Conservation (phyloP, 2,888 invertebrate species). For the Smittia sp. region DNA sequence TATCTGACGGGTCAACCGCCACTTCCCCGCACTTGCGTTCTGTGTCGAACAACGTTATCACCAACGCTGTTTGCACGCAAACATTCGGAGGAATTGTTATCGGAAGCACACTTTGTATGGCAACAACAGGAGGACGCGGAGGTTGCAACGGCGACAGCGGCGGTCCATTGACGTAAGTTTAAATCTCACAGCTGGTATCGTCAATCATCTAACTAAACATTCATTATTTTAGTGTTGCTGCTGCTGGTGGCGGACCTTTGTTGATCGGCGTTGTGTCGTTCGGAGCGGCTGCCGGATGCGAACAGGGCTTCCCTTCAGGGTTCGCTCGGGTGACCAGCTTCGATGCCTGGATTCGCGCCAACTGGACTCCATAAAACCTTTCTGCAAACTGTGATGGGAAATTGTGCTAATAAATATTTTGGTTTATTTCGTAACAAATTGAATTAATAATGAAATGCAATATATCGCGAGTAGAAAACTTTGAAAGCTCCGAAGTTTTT, state of each 20-base stretch:
- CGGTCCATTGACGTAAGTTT: slow-evolving; percentile 44
- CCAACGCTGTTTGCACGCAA: slow-evolving; percentile 47
- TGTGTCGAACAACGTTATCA: slow-evolving; percentile 48
- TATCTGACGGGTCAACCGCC: slow-evolving; percentile 44
- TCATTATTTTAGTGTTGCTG: too few species aligned
- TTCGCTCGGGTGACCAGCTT: slow-evolving; percentile 51
- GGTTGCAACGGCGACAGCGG: slow-evolving; percentile 50
- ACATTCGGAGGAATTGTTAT: slow-evolving; percentile 46
- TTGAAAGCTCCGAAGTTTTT: too few species aligned
- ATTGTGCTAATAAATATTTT: too few species aligned
- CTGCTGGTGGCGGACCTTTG: slow-evolving; percentile 40
- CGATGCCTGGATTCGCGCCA: slow-evolving; percentile 48
- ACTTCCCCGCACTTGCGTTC: slow-evolving; percentile 46
- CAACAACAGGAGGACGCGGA: slow-evolving; percentile 46
- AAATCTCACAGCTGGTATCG: too few species aligned
- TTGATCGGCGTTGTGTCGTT: slow-evolving; percentile 50
- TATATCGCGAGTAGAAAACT: too few species aligned
- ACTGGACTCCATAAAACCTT: not conserved
- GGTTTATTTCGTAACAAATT: too few species aligned
- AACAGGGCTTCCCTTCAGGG: slow-evolving; percentile 49
- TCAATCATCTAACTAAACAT: too few species aligned
- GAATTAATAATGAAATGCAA: too few species aligned
- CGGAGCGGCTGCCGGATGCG: slow-evolving; percentile 49
- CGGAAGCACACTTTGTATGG: slow-evolving; percentile 48
- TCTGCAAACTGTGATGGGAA: not conserved